These are phyloP conservation scores for Eleutherodactylus coqui DNA, from an alignment of 2,797 vertebrate genomes.

Conservation along the genomic window DNA sequence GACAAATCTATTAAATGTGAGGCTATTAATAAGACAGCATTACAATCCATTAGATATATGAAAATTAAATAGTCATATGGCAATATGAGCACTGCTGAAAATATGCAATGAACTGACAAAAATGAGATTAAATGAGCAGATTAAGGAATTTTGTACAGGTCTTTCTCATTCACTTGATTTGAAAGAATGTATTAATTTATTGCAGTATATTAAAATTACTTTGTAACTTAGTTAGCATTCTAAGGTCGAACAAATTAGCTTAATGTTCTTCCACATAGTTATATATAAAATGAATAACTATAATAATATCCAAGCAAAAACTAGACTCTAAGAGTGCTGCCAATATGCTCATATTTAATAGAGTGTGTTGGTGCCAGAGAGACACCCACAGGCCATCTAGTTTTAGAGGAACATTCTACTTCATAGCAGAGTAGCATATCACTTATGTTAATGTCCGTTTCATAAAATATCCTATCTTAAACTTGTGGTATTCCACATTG, in stretches of 20 bases:
- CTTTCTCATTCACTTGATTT: conserved; percentile 26
- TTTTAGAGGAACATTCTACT: neutral
- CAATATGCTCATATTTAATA: neutral
- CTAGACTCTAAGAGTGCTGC: neutral
- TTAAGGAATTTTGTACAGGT: conserved; percentile 29
- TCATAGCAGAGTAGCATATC: neutral
- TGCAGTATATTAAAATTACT: conserved; percentile 19
- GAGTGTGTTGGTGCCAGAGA: neutral
- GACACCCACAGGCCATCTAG: neutral
- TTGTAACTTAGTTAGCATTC: conserved; percentile 18
- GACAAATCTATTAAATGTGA: conserved; percentile 27
- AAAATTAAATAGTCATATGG: conserved; percentile 17
- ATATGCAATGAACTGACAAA: conserved; percentile 22
- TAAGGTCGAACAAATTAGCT: neutral
- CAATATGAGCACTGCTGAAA: neutral
- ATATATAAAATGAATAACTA: neutral
- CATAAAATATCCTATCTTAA: too few relatives aligned
- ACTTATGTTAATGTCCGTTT: too few relatives aligned
- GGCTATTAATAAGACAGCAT: conserved; percentile 21
- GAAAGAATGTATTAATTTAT: conserved; percentile 29
- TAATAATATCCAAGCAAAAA: neutral
- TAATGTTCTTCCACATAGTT: neutral
- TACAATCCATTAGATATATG: conserved; percentile 11
- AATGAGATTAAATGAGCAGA: conserved; percentile 38
- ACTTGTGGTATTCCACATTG: too few relatives aligned